Base-by-base conservation (phyloP, 92 coral and sea anemone species). In the Zoanthus sociatus region DNA sequence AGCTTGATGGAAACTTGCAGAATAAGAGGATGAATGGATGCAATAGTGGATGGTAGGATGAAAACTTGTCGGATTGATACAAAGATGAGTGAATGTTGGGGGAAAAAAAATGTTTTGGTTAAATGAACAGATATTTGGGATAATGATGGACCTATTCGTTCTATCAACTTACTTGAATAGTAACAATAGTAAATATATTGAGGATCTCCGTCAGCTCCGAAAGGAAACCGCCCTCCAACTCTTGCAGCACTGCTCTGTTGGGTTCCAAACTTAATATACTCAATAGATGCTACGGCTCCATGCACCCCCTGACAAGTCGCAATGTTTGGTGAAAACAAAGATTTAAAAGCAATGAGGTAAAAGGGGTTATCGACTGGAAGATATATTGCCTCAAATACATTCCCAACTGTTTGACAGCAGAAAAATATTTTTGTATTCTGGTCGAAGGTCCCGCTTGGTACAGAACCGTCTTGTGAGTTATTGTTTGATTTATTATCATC, bases 351-450 rank as follows among this genome's bases (percentile, higher is more conserved):
- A 21, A 81, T 81, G 20, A 89, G 76, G 51, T 85, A 89, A 51
- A 89, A 89, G 12, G 92, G 92, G 71, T 85, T 85, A 26, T 85
- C 83, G 1, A 88, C 88, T 4, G 92, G 92, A 70, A 89, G 83
- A 37, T 60, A 55, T 16, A 89, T 89, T 64, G 73, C 78, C 32
- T 82, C 82, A 51, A 68, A 79, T 31, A 68, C 72, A 31, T 85
- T 89, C 69, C 92, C 92, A 32, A 20, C 12, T 17, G 77, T 85
- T 48, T 88, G 87, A 50, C 92, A 89, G 76, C 92, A 89, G 32
- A 85, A 89, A 44, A 70, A 20, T 72, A 89, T 89, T 61, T 84
- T 89, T 7, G 92, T 89, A 60, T 89, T 76, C 9, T 85, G 89
- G 37, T 83, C 37, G 86, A 76, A 89, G 1, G 88, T 79, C 15